A percentile compares a stretch with the other conserved stretches of the same genome.
Evolutionary conservation across 2,888 invertebrate species (phyloP).

Genomic region (Standfussiana lucernea): DNA sequence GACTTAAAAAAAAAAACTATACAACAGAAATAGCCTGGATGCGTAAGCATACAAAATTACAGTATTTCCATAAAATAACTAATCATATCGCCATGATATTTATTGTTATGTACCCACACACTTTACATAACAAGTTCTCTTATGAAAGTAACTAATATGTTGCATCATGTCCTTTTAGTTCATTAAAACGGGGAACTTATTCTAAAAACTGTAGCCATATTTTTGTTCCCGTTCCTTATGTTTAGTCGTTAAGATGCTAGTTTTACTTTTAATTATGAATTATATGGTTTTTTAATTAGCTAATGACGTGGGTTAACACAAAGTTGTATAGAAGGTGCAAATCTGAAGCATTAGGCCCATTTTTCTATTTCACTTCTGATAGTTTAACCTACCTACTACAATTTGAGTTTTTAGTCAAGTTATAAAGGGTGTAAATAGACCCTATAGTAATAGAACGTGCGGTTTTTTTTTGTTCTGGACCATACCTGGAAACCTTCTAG

Average conservation of each 20-base stretch:
- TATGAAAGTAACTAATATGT: slow-evolving; percentile 61
- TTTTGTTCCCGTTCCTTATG: slow-evolving; percentile 30
- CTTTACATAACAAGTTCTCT: slow-evolving; percentile 57
- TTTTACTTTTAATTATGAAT: neutral
- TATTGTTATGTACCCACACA: neutral
- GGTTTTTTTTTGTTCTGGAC: too few relatives aligned
- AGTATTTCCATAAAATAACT: slow-evolving; percentile 19
- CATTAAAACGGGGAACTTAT: slow-evolving; percentile 53
- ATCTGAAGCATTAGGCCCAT: too few relatives aligned
- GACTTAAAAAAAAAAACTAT: neutral
- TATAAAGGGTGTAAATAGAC: too few relatives aligned
- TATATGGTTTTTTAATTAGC: neutral
- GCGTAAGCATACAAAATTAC: slow-evolving; percentile 11
- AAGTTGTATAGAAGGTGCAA: neutral
- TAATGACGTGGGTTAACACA: neutral
- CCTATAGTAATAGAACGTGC: too few relatives aligned
- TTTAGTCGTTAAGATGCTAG: slow-evolving; percentile 33
- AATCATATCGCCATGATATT: slow-evolving; percentile 31
- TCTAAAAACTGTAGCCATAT: slow-evolving; percentile 8
- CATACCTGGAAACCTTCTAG: too few relatives aligned
- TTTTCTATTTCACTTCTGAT: too few relatives aligned
- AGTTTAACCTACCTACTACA: too few relatives aligned
- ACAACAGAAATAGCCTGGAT: neutral
- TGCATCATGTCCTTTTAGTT: slow-evolving; percentile 62
- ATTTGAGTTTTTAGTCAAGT: too few relatives aligned